Conservation (phyloP, 2,113 vertebrate genomes). For the Rhadina sibilatrix region DNA sequence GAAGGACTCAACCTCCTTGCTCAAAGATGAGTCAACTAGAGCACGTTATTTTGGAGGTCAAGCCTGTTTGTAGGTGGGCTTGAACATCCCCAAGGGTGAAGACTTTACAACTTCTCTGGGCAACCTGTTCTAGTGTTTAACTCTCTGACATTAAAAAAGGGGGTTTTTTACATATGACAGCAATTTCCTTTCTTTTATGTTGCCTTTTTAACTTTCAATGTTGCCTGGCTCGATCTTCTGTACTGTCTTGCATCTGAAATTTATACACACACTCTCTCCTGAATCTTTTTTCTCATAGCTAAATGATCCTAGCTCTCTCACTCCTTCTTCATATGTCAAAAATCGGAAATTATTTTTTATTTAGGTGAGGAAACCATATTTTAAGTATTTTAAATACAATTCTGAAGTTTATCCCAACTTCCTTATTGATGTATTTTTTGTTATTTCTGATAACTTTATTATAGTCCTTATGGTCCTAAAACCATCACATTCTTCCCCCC, state of each 20-base stretch:
- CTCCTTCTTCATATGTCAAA: not conserved
- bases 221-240: not conserved
- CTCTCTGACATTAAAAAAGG: not conserved
- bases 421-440: not conserved
- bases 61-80: fast-evolving
- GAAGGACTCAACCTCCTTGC: not conserved
- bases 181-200: not conserved
- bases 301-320: not conserved
- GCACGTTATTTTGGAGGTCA: not conserved
- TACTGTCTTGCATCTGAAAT: not conserved
- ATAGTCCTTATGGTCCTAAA: not conserved
- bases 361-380: not conserved
- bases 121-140: not conserved
- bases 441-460: not conserved
- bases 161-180: fast-evolving
- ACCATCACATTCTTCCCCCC: not conserved
- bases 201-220: not conserved
- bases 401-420: not conserved
- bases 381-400: not conserved
- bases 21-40: not conserved
- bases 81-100: not conserved
- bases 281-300: not conserved
- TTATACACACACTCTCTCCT: not conserved
- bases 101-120: not conserved
- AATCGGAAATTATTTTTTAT: not conserved